phyloP scores from a whole-genome alignment of 2,888 invertebrate genomes.

The Ormyrus thymus region DNA sequence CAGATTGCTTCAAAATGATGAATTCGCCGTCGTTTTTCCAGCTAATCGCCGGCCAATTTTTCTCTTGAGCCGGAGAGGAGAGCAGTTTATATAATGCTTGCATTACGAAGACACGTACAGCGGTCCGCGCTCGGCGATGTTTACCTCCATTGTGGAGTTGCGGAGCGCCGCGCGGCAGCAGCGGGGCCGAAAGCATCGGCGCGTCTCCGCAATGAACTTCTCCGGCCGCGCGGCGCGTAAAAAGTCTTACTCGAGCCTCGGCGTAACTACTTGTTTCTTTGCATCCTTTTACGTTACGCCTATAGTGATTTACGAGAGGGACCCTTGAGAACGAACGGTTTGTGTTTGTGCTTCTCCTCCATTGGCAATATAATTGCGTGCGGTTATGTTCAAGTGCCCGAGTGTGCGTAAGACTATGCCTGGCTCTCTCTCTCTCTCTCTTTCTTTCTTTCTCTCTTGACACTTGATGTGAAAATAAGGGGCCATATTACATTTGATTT shows the following conservation, averaged over 20 bases:
- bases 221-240: slow-evolving; percentile 9
- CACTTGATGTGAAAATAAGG: neutral
- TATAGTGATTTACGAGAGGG: slow-evolving; percentile 50
- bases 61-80: neutral
- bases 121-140: neutral
- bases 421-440: no score
- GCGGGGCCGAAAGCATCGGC: slow-evolving; percentile 9
- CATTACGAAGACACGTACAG: neutral
- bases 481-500: neutral
- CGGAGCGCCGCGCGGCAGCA: slow-evolving; percentile 5
- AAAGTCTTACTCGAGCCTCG: slow-evolving; percentile 42
- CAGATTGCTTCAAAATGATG: neutral
- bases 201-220: slow-evolving; percentile 15
- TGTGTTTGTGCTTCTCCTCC: slow-evolving; percentile 42
- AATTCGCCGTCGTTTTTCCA: neutral
- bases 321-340: slow-evolving; percentile 27
- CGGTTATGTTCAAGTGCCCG: neutral
- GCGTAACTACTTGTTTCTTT: slow-evolving; percentile 45
- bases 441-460: no score
- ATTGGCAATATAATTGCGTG: slow-evolving; percentile 43
- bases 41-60: no score
- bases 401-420: no score
- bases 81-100: slow-evolving; percentile 23
- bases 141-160: slow-evolving; percentile 6
- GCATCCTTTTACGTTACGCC: slow-evolving; percentile 51